Conservation (phyloP, 1,140 invertebrate species). For the Conus betulinus region DNA sequence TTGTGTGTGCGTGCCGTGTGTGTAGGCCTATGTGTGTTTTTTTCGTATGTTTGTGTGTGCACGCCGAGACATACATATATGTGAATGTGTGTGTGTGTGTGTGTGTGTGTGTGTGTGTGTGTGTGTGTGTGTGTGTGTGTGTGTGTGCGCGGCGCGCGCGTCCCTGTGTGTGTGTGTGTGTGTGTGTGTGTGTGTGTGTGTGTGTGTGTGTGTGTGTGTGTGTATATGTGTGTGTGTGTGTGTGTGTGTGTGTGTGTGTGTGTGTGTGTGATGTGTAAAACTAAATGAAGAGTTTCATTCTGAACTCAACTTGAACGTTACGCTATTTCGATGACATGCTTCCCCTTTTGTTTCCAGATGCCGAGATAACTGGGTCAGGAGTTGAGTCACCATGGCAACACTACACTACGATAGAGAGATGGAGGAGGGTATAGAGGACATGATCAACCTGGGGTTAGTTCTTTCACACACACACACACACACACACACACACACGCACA, state of each 20-base stretch:
- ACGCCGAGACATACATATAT: too few species aligned
- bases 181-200: not conserved
- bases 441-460: constrained; percentile 92
- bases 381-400: constrained; percentile 19
- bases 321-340: too few species aligned
- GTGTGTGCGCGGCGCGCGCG: too few species aligned
- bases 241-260: not conserved
- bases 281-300: too few species aligned
- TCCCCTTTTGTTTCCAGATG: not conserved
- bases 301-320: too few species aligned
- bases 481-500: not conserved
- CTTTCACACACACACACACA: too few species aligned
- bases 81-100: too few species aligned
- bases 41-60: not conserved
- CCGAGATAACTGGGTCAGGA: not conserved
- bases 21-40: too few species aligned
- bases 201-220: constrained; percentile 28
- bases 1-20: too few species aligned
- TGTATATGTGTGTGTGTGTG: not conserved
- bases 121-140: not conserved
- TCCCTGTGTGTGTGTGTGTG: not conserved
- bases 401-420: constrained; percentile 90
- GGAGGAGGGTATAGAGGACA: constrained; percentile 98
- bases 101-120: too few species aligned
- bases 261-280: not conserved